Conservation (phyloP, 1,140 invertebrate species). For the Diuraphis noxia region DNA sequence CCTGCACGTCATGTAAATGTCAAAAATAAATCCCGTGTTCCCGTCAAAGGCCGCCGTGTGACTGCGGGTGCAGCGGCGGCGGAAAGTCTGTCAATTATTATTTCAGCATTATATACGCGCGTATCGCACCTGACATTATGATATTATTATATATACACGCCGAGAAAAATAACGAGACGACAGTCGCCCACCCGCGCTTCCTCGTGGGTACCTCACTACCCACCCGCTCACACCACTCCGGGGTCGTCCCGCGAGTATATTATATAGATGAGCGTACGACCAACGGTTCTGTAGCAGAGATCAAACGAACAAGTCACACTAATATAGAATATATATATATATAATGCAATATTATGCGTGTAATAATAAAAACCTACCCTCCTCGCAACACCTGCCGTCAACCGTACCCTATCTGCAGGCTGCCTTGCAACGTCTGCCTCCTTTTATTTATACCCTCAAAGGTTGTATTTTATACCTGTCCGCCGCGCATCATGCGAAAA, state of each 20-base stretch:
- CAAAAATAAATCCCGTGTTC: neutral
- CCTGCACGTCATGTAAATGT: neutral
- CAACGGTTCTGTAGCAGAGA: neutral
- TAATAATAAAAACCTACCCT: neutral
- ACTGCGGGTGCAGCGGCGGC: neutral
- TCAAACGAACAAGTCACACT: neutral
- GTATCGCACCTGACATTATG: neutral
- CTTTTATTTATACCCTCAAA: neutral
- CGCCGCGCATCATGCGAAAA: neutral
- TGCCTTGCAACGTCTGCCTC: neutral
- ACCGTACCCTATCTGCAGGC: too few species aligned
- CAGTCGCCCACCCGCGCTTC: neutral
- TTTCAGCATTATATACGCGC: neutral
- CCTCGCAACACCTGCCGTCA: neutral
- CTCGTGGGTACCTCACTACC: too few species aligned
- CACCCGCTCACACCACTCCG: neutral
- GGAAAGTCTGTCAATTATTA: slow-evolving; percentile 3
- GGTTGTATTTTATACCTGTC: neutral
- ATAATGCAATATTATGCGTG: neutral
- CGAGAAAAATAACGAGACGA: neutral
- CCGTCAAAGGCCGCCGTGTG: neutral
- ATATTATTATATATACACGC: neutral
- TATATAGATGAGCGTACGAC: too few species aligned
- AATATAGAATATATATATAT: too few species aligned
- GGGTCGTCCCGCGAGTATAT: neutral